Percentiles rank a stretch among this genome's conserved stretches.
These are phyloP conservation scores for Drosophila siamana DNA, from an alignment of 2,888 invertebrate genomes.

Conservation along the genomic window DNA sequence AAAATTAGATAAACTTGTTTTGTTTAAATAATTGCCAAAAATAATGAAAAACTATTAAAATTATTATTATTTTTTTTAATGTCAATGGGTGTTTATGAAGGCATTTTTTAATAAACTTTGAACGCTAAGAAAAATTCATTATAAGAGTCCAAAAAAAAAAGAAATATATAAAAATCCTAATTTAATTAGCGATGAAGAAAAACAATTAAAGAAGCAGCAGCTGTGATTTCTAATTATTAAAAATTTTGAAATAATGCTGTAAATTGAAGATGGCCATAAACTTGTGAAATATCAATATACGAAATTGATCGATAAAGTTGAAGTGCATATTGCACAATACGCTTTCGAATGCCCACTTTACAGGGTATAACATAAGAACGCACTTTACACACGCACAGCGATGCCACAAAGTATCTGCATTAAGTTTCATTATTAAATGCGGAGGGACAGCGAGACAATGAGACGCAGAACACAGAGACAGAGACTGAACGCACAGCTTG, in stretches of 20 bases:
- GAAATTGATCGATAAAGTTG: neutral
- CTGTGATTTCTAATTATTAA: neutral
- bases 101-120: too few species aligned
- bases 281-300: constrained; percentile 11
- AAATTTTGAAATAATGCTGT: neutral
- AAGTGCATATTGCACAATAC: constrained; percentile 11
- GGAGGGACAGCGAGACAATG: constrained; percentile 2
- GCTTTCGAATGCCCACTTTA: constrained; percentile 10
- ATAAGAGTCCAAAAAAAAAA: too few species aligned
- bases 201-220: neutral
- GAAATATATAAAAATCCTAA: neutral
- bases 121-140: too few species aligned
- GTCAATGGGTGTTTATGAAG: too few species aligned
- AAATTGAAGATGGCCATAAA: neutral
- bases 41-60: too few species aligned
- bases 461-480: neutral
- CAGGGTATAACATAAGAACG: constrained; percentile 45
- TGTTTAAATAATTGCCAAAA: too few species aligned
- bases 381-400: constrained; percentile 6
- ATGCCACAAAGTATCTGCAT: constrained; percentile 18
- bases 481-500: constrained; percentile 47
- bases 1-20: too few species aligned
- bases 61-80: too few species aligned
- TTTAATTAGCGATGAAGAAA: neutral
- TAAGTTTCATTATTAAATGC: constrained; percentile 28